phyloP scores from a whole-genome alignment of 1,140 invertebrate species.

The Bombus ignitus region DNA sequence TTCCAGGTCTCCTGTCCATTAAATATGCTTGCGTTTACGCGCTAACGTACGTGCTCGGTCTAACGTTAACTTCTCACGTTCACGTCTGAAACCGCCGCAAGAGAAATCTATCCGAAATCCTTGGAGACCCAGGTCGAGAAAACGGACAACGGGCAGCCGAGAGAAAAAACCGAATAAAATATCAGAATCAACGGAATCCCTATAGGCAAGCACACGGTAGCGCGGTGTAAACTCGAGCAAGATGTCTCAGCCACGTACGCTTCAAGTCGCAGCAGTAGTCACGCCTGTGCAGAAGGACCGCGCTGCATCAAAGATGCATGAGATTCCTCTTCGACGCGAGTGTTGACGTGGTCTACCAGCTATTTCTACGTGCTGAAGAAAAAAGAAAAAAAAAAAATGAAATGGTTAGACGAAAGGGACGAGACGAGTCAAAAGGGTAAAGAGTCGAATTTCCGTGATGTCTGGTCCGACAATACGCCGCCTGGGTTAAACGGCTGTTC shows the following conservation, averaged over 20 bases:
- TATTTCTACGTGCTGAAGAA: slow-evolving; percentile 40
- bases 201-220: background rate
- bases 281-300: slow-evolving; percentile 18
- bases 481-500: slow-evolving; percentile 67
- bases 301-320: slow-evolving; percentile 66
- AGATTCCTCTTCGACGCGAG: slow-evolving; percentile 47
- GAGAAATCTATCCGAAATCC: slow-evolving; percentile 5
- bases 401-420: background rate
- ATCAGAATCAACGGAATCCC: slow-evolving; percentile 7
- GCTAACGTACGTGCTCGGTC: background rate
- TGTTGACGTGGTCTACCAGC: slow-evolving; percentile 25
- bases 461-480: slow-evolving; percentile 70
- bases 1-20: background rate
- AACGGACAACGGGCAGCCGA: background rate
- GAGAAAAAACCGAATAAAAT: slow-evolving; percentile 5
- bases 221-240: slow-evolving; percentile 10
- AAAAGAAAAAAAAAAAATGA: background rate
- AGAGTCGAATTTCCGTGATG: slow-evolving; percentile 66
- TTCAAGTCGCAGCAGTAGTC: background rate
- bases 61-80: background rate
- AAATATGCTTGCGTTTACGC: background rate
- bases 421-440: no score
- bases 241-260: slow-evolving; percentile 50
- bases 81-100: background rate
- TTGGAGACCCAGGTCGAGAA: background rate